Conservation (phyloP, 2,888 invertebrate species). For the Athrips mouffetella region DNA sequence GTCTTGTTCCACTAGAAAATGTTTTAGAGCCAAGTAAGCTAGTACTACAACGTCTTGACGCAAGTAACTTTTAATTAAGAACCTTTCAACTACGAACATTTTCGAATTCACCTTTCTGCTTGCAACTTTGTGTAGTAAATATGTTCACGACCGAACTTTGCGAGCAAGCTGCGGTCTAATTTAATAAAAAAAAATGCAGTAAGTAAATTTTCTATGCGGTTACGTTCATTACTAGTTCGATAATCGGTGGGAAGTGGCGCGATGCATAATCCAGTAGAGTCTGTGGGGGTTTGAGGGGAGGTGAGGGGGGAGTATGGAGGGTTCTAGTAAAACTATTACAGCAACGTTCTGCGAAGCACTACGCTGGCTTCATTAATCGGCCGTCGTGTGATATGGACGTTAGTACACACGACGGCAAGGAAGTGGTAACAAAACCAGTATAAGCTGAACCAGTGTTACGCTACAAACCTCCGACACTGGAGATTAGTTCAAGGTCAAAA, state of each 20-base stretch:
- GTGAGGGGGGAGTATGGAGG: constrained; percentile 35
- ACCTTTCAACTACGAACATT: background rate
- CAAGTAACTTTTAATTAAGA: constrained; percentile 8
- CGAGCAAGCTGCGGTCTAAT: background rate
- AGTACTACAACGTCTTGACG: constrained; percentile 2
- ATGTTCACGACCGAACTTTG: constrained; percentile 3
- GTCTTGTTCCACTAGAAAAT: no score
- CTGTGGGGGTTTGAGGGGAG: constrained; percentile 33
- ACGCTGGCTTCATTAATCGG: constrained; percentile 74
- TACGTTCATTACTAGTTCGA: constrained; percentile 72
- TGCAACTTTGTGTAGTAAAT: constrained; percentile 5
- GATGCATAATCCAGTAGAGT: constrained; percentile 74
- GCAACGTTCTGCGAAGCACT: constrained; percentile 65
- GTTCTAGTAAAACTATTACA: constrained; percentile 74
- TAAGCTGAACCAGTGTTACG: no score
- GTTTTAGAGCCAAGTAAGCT: background rate
- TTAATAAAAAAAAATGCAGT: constrained; percentile 26
- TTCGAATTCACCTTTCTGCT: constrained; percentile 1
- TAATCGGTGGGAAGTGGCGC: constrained; percentile 70
- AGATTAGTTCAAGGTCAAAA: no score
- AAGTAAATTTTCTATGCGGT: constrained; percentile 48
- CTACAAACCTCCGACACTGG: no score
- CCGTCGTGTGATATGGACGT: constrained; percentile 35
- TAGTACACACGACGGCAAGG: no score
- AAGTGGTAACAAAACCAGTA: no score